Conservation (phyloP, 2,113 vertebrate species). For the Stegastes partitus region DNA sequence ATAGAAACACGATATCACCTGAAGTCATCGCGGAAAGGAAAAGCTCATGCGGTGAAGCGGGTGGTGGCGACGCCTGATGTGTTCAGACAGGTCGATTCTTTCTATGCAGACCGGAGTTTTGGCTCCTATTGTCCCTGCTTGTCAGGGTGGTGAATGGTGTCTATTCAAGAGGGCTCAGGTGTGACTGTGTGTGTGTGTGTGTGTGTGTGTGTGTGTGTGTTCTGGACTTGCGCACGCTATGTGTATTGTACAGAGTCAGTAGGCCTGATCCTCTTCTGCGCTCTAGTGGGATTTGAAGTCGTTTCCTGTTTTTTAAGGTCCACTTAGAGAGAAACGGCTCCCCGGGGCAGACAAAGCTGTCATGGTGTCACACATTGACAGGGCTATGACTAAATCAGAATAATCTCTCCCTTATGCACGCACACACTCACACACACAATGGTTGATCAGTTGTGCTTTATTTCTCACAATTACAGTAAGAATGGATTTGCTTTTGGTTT, state of each 20-base stretch:
- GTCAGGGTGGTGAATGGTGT: slow-evolving; percentile 75
- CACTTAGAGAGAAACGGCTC: slow-evolving; percentile 76
- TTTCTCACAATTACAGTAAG: background rate
- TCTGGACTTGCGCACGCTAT: slow-evolving; percentile 60
- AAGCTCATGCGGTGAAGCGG: slow-evolving; percentile 51
- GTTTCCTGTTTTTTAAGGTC: slow-evolving; percentile 83
- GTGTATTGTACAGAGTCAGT: slow-evolving; percentile 76
- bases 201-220: slow-evolving; percentile 67
- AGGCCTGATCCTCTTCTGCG: slow-evolving; percentile 76
- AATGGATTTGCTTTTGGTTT: background rate
- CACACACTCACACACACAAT: slow-evolving; percentile 15
- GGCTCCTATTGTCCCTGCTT: slow-evolving; percentile 74
- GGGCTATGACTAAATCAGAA: slow-evolving; percentile 71
- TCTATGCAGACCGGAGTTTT: slow-evolving; percentile 57
- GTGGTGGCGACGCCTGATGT: slow-evolving; percentile 65
- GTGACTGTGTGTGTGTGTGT: slow-evolving; percentile 62
- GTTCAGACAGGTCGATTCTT: slow-evolving; percentile 73
- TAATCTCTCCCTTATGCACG: slow-evolving; percentile 58
- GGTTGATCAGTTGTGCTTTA: slow-evolving; percentile 1
- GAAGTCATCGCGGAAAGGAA: slow-evolving; percentile 60
- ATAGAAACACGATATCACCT: slow-evolving; percentile 71
- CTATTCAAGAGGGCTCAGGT: slow-evolving; percentile 79
- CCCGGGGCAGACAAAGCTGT: slow-evolving; percentile 69
- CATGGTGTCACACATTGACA: slow-evolving; percentile 71
- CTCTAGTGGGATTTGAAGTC: slow-evolving; percentile 69